Evolutionary conservation across 2,888 invertebrate species (phyloP).

Genomic region (Lomographa bimaculata): DNA sequence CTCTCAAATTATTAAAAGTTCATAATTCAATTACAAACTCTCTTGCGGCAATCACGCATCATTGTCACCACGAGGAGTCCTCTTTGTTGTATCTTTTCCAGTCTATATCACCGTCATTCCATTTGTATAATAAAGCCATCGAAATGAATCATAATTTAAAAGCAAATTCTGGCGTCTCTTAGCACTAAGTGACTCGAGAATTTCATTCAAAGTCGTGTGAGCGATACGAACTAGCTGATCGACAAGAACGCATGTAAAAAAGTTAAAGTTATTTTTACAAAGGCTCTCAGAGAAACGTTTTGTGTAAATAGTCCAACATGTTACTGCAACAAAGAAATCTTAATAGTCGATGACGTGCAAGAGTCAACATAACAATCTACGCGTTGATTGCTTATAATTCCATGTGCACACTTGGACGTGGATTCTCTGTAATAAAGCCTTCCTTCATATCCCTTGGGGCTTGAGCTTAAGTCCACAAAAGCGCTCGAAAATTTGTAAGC

Average conservation of each 20-base stretch:
- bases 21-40: constrained; percentile 74
- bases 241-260: constrained; percentile 64
- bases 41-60: constrained; percentile 74
- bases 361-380: constrained; percentile 79
- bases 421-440: constrained; percentile 52
- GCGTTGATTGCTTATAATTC: constrained; percentile 78
- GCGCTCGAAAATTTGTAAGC: constrained; percentile 74
- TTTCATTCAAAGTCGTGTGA: constrained; percentile 79
- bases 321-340: constrained; percentile 82
- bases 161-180: constrained; percentile 77
- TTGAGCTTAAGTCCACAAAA: constrained; percentile 48
- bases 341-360: constrained; percentile 82
- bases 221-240: constrained; percentile 69
- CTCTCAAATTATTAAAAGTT: constrained; percentile 51
- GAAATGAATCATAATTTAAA: constrained; percentile 70
- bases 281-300: constrained; percentile 72
- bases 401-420: constrained; percentile 49
- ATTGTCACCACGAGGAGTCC: constrained; percentile 72
- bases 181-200: constrained; percentile 74
- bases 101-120: constrained; percentile 68
- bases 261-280: constrained; percentile 71
- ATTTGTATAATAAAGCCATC: constrained; percentile 74
- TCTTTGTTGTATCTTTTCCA: constrained; percentile 65
- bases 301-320: constrained; percentile 83
- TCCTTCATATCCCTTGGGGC: constrained; percentile 46